Base-by-base conservation (phyloP, 2,888 invertebrate genomes). In the Aromia moschata region DNA sequence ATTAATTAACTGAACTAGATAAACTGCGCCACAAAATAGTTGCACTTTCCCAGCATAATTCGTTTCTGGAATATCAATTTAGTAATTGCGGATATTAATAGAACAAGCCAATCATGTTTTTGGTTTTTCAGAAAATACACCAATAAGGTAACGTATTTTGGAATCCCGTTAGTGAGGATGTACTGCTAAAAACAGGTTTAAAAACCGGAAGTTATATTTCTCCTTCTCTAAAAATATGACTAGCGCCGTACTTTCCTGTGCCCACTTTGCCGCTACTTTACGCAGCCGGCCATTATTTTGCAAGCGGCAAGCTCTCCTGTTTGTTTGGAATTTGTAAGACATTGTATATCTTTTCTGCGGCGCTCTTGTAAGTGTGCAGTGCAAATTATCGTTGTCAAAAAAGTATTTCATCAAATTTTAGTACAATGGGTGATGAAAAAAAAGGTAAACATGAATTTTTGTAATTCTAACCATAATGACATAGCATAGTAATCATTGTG, bases 381-480 rank as follows among this genome's bases (percentile, higher is more conserved):
- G 63, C 38, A 52, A 49, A 20, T 43, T 51, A 33, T 59, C 56
- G 46, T 20, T 49, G 45, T 36, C 52, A 38, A 38, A 16, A 16
- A 36, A n/a, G 11, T 20, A n/a, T 60, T 52, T 57, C 53, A 44
- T 45, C 49, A 64, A 65, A 65, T 62, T 65, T 59, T 43, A 49
- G 37, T 45, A 73, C 65, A 69, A 77, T 77, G 77, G 75, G 76
- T 57, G 77, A 77, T 52, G 77, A 77, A 60, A 77, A 77, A n/a
- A 62, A 77, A 77, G 76, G 77, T 77, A 76, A 70, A 55, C 47
- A 16, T 53, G 62, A 44, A 58, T 59, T 61, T 64, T 58, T 61
- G 62, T 55, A 64, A 58, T 60, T 65, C 62, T 68, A 68, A 70
- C 70, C 72, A 68, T 70, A 68, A 67, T 69, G 69, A 70, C 65